These are phyloP conservation scores for Uria aalge DNA, from an alignment of 2,113 vertebrate genomes.

Conservation along the genomic window DNA sequence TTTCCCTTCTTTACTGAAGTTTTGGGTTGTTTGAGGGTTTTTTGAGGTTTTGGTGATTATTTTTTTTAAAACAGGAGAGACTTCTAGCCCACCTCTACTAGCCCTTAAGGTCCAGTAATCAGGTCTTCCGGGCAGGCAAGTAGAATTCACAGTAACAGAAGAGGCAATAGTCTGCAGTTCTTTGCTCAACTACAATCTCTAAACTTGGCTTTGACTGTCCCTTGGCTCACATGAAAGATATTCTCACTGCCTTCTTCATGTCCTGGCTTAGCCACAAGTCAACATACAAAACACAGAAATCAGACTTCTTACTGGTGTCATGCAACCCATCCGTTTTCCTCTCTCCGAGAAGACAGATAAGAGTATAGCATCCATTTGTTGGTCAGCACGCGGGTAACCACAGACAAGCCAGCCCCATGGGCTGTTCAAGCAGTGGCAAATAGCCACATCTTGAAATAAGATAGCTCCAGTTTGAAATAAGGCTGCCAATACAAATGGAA, in stretches of 20 bases:
- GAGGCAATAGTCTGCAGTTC: not conserved
- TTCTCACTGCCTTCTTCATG: not conserved
- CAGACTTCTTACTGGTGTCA: not conserved
- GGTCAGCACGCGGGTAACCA: not conserved
- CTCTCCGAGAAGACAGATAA: not conserved
- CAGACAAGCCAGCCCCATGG: not conserved
- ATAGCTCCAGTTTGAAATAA: not conserved
- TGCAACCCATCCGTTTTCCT: not conserved
- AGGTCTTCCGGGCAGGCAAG: not conserved
- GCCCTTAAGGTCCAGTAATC: not conserved
- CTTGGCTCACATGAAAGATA: not conserved
- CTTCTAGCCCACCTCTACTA: not conserved
- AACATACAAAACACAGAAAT: not conserved
- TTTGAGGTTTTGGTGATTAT: not conserved
- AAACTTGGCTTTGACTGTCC: not conserved
- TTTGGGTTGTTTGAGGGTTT: not conserved
- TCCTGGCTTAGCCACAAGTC: not conserved
- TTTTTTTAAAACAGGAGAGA: not conserved
- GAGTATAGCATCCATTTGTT: not conserved
- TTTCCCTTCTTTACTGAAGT: not conserved
- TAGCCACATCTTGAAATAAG: not conserved
- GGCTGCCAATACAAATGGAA: not conserved
- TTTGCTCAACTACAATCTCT: not conserved
- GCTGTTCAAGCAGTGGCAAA: not conserved
- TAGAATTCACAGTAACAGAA: not conserved